Conservation (phyloP, 2,888 invertebrate species). For the Agriopis leucophaearia region DNA sequence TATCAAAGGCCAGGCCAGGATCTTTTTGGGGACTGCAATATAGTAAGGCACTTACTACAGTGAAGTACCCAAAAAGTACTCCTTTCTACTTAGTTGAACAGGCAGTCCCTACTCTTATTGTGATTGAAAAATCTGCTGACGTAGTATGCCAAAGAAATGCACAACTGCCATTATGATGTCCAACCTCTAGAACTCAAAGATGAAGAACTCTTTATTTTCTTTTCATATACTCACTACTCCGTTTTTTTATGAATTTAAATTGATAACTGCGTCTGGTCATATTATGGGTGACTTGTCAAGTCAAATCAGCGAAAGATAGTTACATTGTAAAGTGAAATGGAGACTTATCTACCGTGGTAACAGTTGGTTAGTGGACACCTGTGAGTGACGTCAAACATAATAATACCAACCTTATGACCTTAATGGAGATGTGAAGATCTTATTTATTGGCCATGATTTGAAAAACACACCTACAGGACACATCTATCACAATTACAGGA, state of each 20-base stretch:
- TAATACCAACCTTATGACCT: slow-evolving; percentile 6
- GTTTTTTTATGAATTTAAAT: neutral
- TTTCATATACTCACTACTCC: neutral
- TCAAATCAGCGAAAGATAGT: slow-evolving; percentile 7
- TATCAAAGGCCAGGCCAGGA: too few species aligned
- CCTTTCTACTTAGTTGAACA: too few species aligned
- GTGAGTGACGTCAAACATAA: neutral
- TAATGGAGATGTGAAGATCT: neutral
- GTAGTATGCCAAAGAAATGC: too few species aligned
- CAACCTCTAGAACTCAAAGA: too few species aligned
- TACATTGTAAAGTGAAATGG: slow-evolving; percentile 10
- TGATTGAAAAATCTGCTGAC: too few species aligned
- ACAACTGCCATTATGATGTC: too few species aligned
- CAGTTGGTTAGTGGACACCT: slow-evolving; percentile 8
- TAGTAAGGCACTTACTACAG: too few species aligned
- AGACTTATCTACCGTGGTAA: slow-evolving; percentile 15
- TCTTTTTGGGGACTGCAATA: too few species aligned
- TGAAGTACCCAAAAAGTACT: too few species aligned
- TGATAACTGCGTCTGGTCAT: neutral
- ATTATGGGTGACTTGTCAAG: slow-evolving; percentile 10
- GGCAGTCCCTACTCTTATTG: too few species aligned
- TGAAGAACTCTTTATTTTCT: neutral
- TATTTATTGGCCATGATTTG: neutral
- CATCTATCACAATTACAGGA: too few species aligned
- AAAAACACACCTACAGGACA: neutral